These are phyloP conservation scores for Drosophila antonietae DNA, from an alignment of 2,888 invertebrate genomes.

Conservation along the genomic window DNA sequence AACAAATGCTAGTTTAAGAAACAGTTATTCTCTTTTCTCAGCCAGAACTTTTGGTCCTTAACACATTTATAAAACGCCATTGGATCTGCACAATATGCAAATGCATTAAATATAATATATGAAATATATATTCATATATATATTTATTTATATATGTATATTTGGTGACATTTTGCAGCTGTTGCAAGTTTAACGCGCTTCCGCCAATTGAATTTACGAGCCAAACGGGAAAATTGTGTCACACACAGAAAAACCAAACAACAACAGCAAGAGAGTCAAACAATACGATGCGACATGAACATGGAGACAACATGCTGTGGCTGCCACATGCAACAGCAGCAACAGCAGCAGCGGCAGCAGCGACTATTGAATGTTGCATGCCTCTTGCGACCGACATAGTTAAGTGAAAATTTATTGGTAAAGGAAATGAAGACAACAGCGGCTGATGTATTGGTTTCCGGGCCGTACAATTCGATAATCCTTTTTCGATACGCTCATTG, in stretches of 20 bases:
- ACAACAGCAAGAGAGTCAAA: constrained; percentile 19
- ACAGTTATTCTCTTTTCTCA: too few species aligned
- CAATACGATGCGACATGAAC: constrained; percentile 28
- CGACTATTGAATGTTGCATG: constrained; percentile 51
- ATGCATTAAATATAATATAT: constrained; percentile 53
- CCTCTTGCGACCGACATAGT: constrained; percentile 65
- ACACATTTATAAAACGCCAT: constrained; percentile 42
- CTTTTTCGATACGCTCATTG: constrained; percentile 55
- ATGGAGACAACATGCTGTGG: constrained; percentile 14
- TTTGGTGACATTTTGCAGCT: constrained; percentile 35
- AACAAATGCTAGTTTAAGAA: not conserved
- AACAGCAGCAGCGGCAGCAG: not conserved
- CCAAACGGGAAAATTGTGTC: constrained; percentile 75
- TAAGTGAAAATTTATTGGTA: constrained; percentile 74
- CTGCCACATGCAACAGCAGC: constrained; percentile 16
- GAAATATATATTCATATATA: constrained; percentile 26
- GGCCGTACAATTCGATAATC: constrained; percentile 69
- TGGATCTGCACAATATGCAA: constrained; percentile 44
- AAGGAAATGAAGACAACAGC: constrained; percentile 69
- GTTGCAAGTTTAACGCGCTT: constrained; percentile 71
- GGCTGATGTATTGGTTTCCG: constrained; percentile 73
- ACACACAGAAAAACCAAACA: constrained; percentile 39
- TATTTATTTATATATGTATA: constrained; percentile 41
- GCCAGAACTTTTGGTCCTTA: constrained; percentile 36
- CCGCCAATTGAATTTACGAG: constrained; percentile 76